phyloP scores from a whole-genome alignment of 1,140 invertebrate species.

The Sipha flava region DNA sequence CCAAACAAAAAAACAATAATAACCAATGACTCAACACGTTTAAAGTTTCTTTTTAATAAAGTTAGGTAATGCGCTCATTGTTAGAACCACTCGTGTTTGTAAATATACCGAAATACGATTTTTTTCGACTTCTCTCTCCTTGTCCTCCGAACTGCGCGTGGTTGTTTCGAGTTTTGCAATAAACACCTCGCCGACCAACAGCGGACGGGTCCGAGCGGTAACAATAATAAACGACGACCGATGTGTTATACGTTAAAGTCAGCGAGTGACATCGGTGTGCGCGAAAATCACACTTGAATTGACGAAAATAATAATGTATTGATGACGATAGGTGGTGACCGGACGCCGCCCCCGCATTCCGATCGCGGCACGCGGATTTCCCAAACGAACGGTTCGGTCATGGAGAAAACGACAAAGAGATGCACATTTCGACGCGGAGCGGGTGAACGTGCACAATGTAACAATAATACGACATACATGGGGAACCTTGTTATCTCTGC shows the following conservation, averaged over 20 bases:
- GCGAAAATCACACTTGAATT: too few species aligned
- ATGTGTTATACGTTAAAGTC: too few species aligned
- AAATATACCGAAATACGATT: conserved; percentile 26
- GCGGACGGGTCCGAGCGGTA: background rate
- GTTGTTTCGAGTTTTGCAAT: background rate
- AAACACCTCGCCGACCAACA: too few species aligned
- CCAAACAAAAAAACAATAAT: conserved; percentile 28
- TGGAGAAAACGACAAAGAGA: background rate
- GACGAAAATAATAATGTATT: too few species aligned
- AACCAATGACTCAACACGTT: conserved; percentile 32
- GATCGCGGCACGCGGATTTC: background rate
- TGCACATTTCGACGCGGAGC: too few species aligned
- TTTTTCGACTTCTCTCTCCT: background rate
- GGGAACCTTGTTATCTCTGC: too few species aligned
- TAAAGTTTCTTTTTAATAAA: conserved; percentile 33
- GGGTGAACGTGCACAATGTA: too few species aligned
- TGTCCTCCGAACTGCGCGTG: background rate
- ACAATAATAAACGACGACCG: too few species aligned
- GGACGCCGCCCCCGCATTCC: background rate
- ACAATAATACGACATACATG: too few species aligned
- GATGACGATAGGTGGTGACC: too few species aligned
- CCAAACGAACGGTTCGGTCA: background rate
- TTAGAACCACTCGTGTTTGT: conserved; percentile 25
- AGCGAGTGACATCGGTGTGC: too few species aligned
- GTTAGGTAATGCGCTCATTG: conserved; percentile 29